Evolutionary conservation across 1,140 invertebrate species (phyloP).

Genomic region (Chrysopa pallens): DNA sequence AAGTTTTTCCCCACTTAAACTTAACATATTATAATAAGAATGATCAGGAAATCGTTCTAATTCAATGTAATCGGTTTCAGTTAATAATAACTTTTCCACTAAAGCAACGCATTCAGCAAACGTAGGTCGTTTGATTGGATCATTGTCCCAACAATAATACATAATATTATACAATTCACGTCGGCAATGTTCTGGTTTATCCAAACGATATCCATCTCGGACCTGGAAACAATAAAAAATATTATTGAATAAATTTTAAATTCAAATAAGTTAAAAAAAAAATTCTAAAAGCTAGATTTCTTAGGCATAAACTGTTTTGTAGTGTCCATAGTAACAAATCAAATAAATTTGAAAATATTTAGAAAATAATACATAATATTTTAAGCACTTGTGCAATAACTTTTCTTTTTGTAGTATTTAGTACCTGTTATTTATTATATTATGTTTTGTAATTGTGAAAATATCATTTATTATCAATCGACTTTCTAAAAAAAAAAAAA

Average conservation of each 20-base stretch:
- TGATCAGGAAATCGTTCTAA: constrained; percentile 84
- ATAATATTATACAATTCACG: constrained; percentile 83
- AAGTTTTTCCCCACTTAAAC: constrained; percentile 68
- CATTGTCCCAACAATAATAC: constrained; percentile 84
- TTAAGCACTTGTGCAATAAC: too few species aligned
- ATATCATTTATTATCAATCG: too few species aligned
- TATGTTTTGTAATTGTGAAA: too few species aligned
- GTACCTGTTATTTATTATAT: too few species aligned
- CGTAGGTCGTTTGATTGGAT: constrained; percentile 53
- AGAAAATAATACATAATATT: too few species aligned
- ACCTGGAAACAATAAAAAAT: constrained; percentile 31
- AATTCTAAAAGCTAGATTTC: too few species aligned
- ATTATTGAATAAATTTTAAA: neutral
- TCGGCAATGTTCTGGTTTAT: constrained; percentile 77
- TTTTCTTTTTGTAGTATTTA: too few species aligned
- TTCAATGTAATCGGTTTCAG: constrained; percentile 85
- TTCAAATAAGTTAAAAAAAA: neutral
- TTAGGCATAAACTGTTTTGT: too few species aligned
- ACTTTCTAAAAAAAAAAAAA: too few species aligned
- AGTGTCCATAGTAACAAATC: too few species aligned
- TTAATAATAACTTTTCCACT: constrained; percentile 62
- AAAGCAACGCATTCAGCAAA: constrained; percentile 63
- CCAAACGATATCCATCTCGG: constrained; percentile 63
- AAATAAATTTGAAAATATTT: too few species aligned
- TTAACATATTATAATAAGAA: constrained; percentile 81